phyloP scores from a whole-genome alignment of 2,113 vertebrate genomes.

The Osmerus eperlanus region DNA sequence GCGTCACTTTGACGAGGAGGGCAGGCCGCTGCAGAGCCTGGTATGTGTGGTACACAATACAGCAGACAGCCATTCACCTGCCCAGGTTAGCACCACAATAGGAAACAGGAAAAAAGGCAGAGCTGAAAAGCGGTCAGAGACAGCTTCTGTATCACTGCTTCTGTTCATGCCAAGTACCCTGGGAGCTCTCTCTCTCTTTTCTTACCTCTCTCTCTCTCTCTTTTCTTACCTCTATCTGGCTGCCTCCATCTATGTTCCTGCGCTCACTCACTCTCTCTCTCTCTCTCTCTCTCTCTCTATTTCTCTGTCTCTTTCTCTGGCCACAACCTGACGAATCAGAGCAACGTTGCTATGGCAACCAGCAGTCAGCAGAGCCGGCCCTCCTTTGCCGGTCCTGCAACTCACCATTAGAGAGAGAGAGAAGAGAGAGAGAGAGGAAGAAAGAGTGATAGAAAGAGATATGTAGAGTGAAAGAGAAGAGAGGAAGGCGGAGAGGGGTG shows the following conservation, averaged over 20 bases:
- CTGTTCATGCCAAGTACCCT: background rate
- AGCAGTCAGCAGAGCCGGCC: slow-evolving; percentile 42
- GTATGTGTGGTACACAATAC: slow-evolving; percentile 62
- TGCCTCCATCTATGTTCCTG: background rate
- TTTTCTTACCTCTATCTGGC: background rate
- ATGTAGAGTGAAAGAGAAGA: slow-evolving; percentile 8
- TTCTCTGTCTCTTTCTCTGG: slow-evolving; percentile 21
- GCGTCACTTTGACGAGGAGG: slow-evolving; percentile 75
- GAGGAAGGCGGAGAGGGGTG: background rate
- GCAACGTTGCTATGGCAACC: slow-evolving; percentile 61
- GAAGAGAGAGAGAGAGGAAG: slow-evolving; percentile 6
- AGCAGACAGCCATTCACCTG: background rate
- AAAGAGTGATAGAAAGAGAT: background rate
- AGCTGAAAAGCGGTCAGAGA: too few species aligned
- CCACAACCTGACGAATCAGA: slow-evolving; percentile 59
- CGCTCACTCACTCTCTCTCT: background rate
- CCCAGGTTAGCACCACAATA: background rate
- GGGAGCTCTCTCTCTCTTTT: background rate
- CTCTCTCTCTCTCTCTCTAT: slow-evolving; percentile 8
- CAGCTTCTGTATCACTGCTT: background rate
- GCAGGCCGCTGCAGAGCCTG: slow-evolving; percentile 69
- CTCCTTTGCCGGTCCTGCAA: slow-evolving; percentile 44
- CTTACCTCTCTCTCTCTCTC: background rate
- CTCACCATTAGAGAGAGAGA: slow-evolving; percentile 23
- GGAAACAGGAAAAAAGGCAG: background rate